Percentiles rank a stretch among this genome's conserved stretches.
Conservation (phyloP, 2,888 invertebrate species). For the Drosophila austrosaltans region DNA sequence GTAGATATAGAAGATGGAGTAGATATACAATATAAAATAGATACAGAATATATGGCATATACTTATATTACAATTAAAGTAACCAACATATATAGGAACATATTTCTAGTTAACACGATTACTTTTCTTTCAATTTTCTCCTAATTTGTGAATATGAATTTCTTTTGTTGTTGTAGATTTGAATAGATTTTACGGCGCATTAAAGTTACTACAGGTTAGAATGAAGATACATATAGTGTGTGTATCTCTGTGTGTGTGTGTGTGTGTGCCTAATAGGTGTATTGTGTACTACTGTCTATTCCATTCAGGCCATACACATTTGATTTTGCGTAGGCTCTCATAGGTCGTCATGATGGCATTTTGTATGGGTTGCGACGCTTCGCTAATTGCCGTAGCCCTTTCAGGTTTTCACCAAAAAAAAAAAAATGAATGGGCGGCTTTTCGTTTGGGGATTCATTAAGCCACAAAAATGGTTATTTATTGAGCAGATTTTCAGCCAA, state of each 20-base stretch:
- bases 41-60: no score
- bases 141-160: no score
- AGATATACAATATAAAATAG: no score
- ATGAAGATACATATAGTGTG: not conserved
- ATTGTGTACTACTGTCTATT: constrained; percentile 9
- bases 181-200: not conserved
- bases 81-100: no score
- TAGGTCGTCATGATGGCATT: constrained; percentile 17
- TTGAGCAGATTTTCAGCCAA: constrained; percentile 70
- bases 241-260: not conserved
- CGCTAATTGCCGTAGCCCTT: constrained; percentile 66
- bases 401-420: constrained; percentile 33
- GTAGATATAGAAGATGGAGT: no score
- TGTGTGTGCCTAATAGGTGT: constrained; percentile 1
- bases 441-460: constrained; percentile 67
- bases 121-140: no score
- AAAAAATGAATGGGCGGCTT: constrained; percentile 70
- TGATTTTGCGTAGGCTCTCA: constrained; percentile 15
- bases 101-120: no score
- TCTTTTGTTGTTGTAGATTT: no score
- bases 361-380: constrained; percentile 22
- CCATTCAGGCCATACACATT: constrained; percentile 2
- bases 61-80: no score
- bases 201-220: not conserved
- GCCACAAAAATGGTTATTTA: constrained; percentile 74